Conservation (phyloP, 1,140 invertebrate species). For the Drosophila varians region DNA sequence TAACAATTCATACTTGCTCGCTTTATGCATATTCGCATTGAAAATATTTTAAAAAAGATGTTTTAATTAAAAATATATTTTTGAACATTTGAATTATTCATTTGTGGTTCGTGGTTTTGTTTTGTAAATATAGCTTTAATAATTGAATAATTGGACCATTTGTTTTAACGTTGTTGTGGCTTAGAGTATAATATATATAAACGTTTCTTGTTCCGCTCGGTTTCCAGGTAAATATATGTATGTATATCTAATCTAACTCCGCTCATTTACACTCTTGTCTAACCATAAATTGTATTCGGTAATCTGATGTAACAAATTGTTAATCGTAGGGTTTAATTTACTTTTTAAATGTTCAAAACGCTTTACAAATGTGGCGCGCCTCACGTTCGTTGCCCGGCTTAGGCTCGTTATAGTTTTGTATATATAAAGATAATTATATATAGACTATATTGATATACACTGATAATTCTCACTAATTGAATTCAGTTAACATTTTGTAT, state of each 20-base stretch:
- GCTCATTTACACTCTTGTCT: constrained; percentile 55
- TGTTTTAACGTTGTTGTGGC: constrained; percentile 72
- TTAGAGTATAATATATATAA: constrained; percentile 56
- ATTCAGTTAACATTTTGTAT: constrained; percentile 59
- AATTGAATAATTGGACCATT: constrained; percentile 83
- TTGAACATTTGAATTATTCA: constrained; percentile 30
- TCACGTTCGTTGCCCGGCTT: constrained; percentile 55
- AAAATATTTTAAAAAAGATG: constrained; percentile 62
- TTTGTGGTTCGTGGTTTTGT: constrained; percentile 28
- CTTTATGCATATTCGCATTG: constrained; percentile 38
- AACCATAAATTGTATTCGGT: constrained; percentile 44
- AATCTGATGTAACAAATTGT: constrained; percentile 63
- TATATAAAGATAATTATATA: constrained; percentile 43
- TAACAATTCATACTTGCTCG: constrained; percentile 23
- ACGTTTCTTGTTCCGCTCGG: constrained; percentile 66
- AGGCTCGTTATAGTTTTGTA: constrained; percentile 47
- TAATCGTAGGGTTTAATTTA: constrained; percentile 34
- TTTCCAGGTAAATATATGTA: constrained; percentile 68
- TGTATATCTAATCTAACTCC: constrained; percentile 52
- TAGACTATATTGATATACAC: constrained; percentile 46
- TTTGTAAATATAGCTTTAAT: constrained; percentile 53
- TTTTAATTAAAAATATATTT: constrained; percentile 69
- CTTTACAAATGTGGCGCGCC: constrained; percentile 67
- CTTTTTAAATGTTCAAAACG: constrained; percentile 61
- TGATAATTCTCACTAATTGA: constrained; percentile 72